These are phyloP conservation scores for Fistularia tabacaria DNA, from an alignment of 2,797 vertebrate species.

Conservation along the genomic window DNA sequence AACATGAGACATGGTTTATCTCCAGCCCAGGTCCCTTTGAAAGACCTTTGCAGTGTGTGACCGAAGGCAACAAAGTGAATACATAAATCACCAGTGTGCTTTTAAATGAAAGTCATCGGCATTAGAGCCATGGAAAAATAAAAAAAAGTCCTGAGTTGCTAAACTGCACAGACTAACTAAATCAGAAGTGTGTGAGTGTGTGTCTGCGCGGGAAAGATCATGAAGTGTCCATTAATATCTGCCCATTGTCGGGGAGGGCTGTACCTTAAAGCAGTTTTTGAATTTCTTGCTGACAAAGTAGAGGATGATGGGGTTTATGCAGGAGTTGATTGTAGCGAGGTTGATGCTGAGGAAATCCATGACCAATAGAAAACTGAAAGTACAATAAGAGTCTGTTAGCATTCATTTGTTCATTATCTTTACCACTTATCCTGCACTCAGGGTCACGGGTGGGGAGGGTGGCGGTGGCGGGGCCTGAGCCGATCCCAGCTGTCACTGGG, in stretches of 20 bases:
- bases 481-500: no score
- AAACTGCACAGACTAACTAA: conserved; percentile 29
- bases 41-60: conserved; percentile 47
- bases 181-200: conserved; percentile 2
- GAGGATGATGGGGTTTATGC: conserved; percentile 97
- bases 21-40: conserved; percentile 41
- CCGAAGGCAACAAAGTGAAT: conserved; percentile 39
- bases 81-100: conserved; percentile 58
- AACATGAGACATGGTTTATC: conserved; percentile 52
- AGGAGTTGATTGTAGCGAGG: conserved; percentile 94
- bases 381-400: not conserved
- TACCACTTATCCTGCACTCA: no score
- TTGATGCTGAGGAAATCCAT: conserved; percentile 90
- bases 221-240: conserved; percentile 4
- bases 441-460: no score
- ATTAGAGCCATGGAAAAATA: conserved; percentile 19
- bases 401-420: not conserved
- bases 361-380: conserved; percentile 86
- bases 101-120: conserved; percentile 49
- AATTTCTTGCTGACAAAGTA: conserved; percentile 99
- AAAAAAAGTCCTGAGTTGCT: conserved; percentile 34
- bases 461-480: no score
- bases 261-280: conserved; percentile 99
- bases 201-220: not conserved
- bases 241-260: conserved; percentile 4